Evolutionary conservation across 2,113 vertebrate genomes (phyloP).

Genomic region (Spilogale gracilis): DNA sequence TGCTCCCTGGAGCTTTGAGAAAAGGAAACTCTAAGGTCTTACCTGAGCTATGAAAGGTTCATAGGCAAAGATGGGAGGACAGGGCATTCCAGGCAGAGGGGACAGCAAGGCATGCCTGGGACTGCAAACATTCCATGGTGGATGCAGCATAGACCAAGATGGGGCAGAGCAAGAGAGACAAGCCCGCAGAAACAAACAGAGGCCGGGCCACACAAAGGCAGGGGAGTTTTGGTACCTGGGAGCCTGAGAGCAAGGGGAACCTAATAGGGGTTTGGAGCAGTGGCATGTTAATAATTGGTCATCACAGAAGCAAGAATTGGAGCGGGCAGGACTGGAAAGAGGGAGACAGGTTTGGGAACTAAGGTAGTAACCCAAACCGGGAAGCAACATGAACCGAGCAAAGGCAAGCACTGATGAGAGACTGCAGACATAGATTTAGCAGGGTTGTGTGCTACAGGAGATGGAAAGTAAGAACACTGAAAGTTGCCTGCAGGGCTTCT

Average conservation of each 20-base stretch:
- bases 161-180: not conserved
- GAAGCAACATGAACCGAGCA: not conserved
- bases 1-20: not conserved
- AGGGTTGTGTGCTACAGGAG: not conserved
- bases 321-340: not conserved
- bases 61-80: not conserved
- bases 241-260: not conserved
- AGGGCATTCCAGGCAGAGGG: not conserved
- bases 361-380: not conserved
- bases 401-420: not conserved
- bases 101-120: not conserved
- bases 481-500: not conserved
- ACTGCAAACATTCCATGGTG: not conserved
- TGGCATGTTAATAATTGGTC: not conserved
- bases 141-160: rapidly evolving
- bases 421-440: not conserved
- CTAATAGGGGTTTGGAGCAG: not conserved
- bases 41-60: not conserved
- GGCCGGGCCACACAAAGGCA: not conserved
- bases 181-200: not conserved
- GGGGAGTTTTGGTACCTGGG: not conserved
- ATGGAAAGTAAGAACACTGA: not conserved
- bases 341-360: not conserved
- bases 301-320: not conserved
- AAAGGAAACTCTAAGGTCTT: not conserved